Conservation (phyloP, 2,888 invertebrate species). For the Acrocyrtus sp. region DNA sequence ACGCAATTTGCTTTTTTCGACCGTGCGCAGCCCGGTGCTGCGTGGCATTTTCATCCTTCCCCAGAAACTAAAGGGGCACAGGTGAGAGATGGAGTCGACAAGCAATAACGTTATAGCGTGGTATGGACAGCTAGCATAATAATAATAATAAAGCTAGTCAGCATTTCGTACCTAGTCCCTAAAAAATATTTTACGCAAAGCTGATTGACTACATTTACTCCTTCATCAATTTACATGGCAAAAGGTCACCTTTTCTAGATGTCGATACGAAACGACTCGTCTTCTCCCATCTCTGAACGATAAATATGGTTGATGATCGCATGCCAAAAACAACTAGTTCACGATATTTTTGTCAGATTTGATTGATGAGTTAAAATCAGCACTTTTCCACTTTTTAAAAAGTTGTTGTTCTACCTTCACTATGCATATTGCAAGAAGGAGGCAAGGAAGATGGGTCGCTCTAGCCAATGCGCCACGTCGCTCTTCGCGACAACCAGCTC, state of each 20-base stretch:
- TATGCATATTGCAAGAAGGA: no score
- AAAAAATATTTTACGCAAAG: slow-evolving; percentile 3
- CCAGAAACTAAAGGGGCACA: not conserved
- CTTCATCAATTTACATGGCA: slow-evolving; percentile 41
- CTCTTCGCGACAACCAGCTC: no score
- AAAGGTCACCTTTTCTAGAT: slow-evolving; percentile 26
- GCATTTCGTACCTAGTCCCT: not conserved
- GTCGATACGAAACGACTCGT: not conserved
- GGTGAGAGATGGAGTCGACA: not conserved
- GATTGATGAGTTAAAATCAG: slow-evolving; percentile 50
- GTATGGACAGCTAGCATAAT: not conserved
- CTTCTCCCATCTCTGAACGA: not conserved
- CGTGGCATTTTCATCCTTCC: not conserved
- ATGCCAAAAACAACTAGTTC: slow-evolving; percentile 45
- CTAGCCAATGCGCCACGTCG: no score
- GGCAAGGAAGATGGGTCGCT: no score
- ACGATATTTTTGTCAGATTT: slow-evolving; percentile 44
- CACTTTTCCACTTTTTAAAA: slow-evolving; percentile 38
- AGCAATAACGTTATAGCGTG: not conserved
- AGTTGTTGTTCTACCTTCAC: not conserved
- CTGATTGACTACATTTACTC: no score
- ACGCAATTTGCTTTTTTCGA: no score
- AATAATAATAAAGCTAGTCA: not conserved
- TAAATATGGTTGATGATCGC: slow-evolving; percentile 19
- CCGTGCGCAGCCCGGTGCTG: no score